phyloP scores from a whole-genome alignment of 2,888 invertebrate genomes.

The Nomada flava region DNA sequence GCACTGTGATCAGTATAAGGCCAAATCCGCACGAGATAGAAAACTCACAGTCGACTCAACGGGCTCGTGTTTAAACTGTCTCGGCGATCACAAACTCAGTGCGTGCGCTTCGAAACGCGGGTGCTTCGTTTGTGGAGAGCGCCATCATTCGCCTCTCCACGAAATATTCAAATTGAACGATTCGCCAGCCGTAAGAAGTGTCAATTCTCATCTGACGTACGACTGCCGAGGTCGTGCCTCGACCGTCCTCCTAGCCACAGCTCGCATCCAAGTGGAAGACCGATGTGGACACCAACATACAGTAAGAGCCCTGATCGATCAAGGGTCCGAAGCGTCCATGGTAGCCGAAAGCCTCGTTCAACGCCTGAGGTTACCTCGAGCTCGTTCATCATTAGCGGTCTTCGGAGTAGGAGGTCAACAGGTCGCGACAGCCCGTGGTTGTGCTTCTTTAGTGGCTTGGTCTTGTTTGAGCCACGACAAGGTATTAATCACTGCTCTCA shows the following conservation, averaged over 20 bases:
- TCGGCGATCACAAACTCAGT: too few relatives aligned
- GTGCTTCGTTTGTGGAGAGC: not conserved
- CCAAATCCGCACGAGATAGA: too few relatives aligned
- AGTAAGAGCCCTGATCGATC: slow-evolving; percentile 12
- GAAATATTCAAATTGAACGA: not conserved
- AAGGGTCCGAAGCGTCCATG: slow-evolving; percentile 2
- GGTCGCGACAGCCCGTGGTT: not conserved
- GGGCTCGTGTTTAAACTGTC: too few relatives aligned
- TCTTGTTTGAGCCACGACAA: not conserved
- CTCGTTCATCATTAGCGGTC: not conserved
- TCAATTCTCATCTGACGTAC: not conserved
- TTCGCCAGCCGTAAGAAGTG: not conserved
- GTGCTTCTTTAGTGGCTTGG: not conserved
- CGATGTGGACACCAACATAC: not conserved
- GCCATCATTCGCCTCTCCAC: not conserved
- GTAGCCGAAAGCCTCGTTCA: slow-evolving; percentile 17
- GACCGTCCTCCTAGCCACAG: not conserved
- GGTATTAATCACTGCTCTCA: not conserved
- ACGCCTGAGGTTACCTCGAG: not conserved
- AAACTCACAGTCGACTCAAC: too few relatives aligned
- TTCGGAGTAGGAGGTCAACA: not conserved
- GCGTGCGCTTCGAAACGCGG: too few relatives aligned
- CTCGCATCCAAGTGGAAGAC: not conserved
- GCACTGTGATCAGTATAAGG: too few relatives aligned
- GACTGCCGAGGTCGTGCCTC: not conserved